Evolutionary conservation across 2,888 invertebrate genomes (phyloP), one percentile per base, ranked within the genome.

Genomic region (Pristionchus mayeri): DNA sequence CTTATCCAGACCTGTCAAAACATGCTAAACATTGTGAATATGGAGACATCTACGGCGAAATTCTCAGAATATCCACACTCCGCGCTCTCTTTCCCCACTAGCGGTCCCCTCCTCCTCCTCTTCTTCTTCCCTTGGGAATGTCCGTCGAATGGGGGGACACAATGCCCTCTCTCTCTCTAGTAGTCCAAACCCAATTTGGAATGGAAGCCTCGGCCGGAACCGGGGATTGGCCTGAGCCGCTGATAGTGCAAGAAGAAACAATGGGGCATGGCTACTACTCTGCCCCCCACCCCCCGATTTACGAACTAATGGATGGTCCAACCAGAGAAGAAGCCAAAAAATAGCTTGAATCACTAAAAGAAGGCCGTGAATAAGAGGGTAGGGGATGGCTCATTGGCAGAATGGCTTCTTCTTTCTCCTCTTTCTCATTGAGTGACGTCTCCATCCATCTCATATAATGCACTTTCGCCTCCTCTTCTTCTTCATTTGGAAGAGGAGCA

Each of bases 171-270:
- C 76, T 63, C 63, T 37, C 37, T 78, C 76, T 48, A 40, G 71
- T 71, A 71, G 71, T 71, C 71, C 40, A 71, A 71, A 71, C 71
- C 71, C 71, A 71, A 71, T 71, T 71, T 71, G 71, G 71, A 71
- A 71, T 71, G 71, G 71, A 71, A 71, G 71, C 71, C 71, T 37
- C 16, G 67, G 11, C 37, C 67, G 67, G n/a, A 67, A 67, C 67
- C 67, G 67, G 34, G 27, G 57, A 30, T 13, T 60, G 57, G 57
- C 24, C 57, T 60, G 30, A 18, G 57, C n/a, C n/a, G n/a, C n/a
- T n/a, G n/a, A n/a, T n/a, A n/a, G n/a, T n/a, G n/a, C n/a, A n/a
- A n/a, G n/a, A n/a, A n/a, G n/a, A n/a, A n/a, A n/a, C n/a, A n/a
- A n/a, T n/a, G n/a, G n/a, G n/a, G n/a, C n/a, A n/a, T n/a, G n/a